A percentile compares a stretch with the other conserved stretches of the same genome.
Evolutionary conservation across 2,888 invertebrate species (phyloP).

Genomic region (Orchesella flavescens): DNA sequence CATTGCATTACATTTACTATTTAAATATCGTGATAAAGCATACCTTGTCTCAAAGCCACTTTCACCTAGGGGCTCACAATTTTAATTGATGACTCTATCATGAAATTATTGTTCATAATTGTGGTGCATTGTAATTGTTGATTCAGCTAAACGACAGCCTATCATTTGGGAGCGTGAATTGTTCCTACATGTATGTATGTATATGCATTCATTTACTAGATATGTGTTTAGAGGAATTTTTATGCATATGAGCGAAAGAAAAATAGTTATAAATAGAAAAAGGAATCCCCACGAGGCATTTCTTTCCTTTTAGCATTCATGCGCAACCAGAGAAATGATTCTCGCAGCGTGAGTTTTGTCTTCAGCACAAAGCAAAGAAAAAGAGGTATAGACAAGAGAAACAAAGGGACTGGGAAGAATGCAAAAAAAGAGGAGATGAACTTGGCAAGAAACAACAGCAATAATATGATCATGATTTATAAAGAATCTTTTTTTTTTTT

Average conservation of each 20-base stretch:
- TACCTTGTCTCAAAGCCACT: conserved; percentile 24
- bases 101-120: conserved; percentile 48
- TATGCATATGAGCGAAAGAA: not conserved
- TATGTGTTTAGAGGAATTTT: not conserved
- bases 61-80: conserved; percentile 54
- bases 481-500: conserved; percentile 8
- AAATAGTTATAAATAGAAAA: conserved; percentile 52
- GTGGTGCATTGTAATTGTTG: conserved; percentile 52
- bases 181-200: too few relatives aligned
- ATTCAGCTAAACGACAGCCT: conserved; percentile 53
- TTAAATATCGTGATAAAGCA: conserved; percentile 2
- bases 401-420: conserved; percentile 29
- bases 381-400: conserved; percentile 12
- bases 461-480: conserved; percentile 37
- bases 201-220: not conserved
- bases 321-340: conserved; percentile 61
- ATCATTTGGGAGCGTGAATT: conserved; percentile 16
- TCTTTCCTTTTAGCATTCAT: conserved; percentile 56
- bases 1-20: not conserved
- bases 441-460: conserved; percentile 45
- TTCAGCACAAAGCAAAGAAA: conserved; percentile 36
- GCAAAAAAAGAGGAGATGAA: conserved; percentile 41
- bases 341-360: conserved; percentile 57
- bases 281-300: conserved; percentile 62
- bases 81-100: conserved; percentile 61